Evolutionary conservation across 2,888 invertebrate species (phyloP).

Genomic region (Himalopsyche japonica): DNA sequence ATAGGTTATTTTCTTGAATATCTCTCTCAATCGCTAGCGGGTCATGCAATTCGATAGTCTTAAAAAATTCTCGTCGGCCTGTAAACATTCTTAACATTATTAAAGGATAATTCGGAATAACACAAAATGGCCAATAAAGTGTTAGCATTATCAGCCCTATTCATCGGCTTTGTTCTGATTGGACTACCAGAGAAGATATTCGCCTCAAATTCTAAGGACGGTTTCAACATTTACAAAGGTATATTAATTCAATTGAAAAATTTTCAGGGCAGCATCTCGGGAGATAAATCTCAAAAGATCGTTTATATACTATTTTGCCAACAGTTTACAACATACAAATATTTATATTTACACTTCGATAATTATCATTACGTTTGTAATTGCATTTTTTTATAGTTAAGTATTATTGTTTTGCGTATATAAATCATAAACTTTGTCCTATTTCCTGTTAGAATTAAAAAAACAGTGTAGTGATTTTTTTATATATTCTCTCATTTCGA

Average conservation of each 20-base stretch:
- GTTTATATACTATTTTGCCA: too few relatives aligned
- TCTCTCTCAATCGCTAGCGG: neutral
- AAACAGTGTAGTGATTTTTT: too few relatives aligned
- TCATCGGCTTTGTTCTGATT: constrained; percentile 10
- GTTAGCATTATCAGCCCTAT: constrained; percentile 4
- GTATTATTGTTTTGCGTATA: too few relatives aligned
- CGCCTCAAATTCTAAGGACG: constrained; percentile 28
- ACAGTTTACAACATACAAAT: too few relatives aligned
- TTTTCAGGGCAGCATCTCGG: neutral
- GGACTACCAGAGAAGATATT: constrained; percentile 9
- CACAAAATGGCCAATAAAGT: constrained; percentile 6
- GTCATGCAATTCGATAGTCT: neutral
- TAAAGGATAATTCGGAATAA: neutral
- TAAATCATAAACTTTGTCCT: too few relatives aligned
- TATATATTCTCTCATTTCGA: too few relatives aligned
- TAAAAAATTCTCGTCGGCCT: neutral
- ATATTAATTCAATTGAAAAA: neutral
- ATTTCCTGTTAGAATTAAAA: too few relatives aligned
- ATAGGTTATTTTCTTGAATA: neutral
- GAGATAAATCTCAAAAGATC: neutral
- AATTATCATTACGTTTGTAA: too few relatives aligned
- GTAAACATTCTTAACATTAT: neutral
- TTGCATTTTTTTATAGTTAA: too few relatives aligned
- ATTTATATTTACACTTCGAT: too few relatives aligned
- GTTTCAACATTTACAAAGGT: constrained; percentile 38